Conservation (phyloP, 2,113 vertebrate species). For the Chunga burmeisteri region DNA sequence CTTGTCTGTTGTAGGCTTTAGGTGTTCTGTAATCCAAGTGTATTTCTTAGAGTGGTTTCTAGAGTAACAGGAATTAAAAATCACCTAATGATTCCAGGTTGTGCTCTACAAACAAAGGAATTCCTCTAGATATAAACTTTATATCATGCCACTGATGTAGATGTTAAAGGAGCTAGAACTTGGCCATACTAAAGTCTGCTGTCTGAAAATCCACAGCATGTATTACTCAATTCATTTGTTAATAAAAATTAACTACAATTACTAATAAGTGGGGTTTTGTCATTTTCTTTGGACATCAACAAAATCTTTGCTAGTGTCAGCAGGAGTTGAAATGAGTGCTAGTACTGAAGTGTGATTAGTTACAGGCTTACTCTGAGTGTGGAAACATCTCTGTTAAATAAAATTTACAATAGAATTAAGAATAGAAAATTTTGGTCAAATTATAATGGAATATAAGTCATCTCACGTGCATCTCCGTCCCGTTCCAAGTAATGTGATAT, state of each 20-base stretch:
- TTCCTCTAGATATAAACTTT: background rate
- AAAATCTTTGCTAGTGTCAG: background rate
- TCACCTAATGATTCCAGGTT: background rate
- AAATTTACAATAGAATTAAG: background rate
- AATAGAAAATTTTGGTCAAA: background rate
- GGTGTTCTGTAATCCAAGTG: background rate
- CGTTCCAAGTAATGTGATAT: background rate
- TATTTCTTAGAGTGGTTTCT: background rate
- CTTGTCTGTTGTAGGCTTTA: background rate
- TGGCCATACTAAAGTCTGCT: background rate
- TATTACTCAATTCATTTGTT: background rate
- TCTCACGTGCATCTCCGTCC: background rate
- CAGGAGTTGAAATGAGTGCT: background rate
- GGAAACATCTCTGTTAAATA: background rate
- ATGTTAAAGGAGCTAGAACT: background rate
- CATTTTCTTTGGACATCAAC: background rate
- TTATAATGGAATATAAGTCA: background rate
- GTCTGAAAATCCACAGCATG: background rate
- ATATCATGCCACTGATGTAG: background rate
- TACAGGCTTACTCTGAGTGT: background rate
- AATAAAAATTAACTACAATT: background rate
- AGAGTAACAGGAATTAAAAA: background rate
- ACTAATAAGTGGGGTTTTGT: background rate
- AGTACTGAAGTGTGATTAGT: background rate
- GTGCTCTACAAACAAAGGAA: background rate